Percentiles rank a stretch among this genome's conserved stretches.
Conservation (phyloP, 2,113 vertebrate species). For the Nipponia nippon region DNA sequence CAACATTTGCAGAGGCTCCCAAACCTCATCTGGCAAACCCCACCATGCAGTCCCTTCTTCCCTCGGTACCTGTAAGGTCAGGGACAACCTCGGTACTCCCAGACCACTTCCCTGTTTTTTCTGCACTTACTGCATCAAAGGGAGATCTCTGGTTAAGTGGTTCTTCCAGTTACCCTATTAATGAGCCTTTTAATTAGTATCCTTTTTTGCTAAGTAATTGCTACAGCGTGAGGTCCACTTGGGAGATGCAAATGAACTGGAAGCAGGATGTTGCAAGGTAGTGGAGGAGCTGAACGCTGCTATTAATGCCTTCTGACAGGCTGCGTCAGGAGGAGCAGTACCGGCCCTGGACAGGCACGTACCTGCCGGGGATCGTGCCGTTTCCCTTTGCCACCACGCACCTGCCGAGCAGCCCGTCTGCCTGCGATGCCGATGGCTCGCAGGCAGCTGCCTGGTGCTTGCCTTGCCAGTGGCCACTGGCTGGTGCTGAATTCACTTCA, state of each 20-base stretch:
- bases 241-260: not conserved
- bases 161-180: not conserved
- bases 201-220: not conserved
- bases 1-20: not conserved
- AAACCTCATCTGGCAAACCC: not conserved
- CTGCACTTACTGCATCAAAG: not conserved
- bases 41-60: not conserved
- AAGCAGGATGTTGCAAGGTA: not conserved
- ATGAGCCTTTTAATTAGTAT: slow-evolving; percentile 34
- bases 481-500: not conserved
- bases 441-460: not conserved
- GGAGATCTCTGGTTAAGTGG: not conserved
- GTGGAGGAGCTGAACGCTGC: fast-evolving
- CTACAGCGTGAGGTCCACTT: not conserved
- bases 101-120: not conserved
- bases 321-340: not conserved
- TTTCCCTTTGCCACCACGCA: not conserved
- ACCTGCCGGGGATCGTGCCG: not conserved
- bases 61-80: not conserved
- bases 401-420: not conserved
- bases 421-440: fast-evolving
- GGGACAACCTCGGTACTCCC: not conserved
- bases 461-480: not conserved
- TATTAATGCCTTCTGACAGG: not conserved
- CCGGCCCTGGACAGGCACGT: not conserved